Percentiles rank a stretch among this genome's conserved stretches.
These are phyloP conservation scores for Potamarius usumacintae DNA, from an alignment of 2,113 vertebrate genomes.

Conservation along the genomic window DNA sequence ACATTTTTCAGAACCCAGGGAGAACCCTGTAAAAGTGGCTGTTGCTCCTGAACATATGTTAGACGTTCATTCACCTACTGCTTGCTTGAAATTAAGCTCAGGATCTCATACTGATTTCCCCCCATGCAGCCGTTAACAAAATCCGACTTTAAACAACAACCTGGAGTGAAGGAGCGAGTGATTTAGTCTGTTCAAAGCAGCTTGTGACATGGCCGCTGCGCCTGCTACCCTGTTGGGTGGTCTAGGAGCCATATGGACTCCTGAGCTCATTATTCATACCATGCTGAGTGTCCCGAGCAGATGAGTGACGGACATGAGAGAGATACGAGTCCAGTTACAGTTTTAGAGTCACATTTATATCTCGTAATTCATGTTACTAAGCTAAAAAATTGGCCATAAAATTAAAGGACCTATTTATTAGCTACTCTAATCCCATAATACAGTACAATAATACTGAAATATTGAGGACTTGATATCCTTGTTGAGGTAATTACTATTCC, in stretches of 20 bases:
- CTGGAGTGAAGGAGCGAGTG: background rate
- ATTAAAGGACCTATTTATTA: background rate
- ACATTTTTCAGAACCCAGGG: no score
- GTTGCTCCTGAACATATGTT: background rate
- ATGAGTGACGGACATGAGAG: background rate
- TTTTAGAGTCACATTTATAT: background rate
- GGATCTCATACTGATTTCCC: background rate
- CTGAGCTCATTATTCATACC: slow-evolving; percentile 24
- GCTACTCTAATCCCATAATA: background rate
- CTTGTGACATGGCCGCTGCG: slow-evolving; percentile 40
- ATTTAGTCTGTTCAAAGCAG: slow-evolving; percentile 32
- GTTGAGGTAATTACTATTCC: background rate
- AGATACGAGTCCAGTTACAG: background rate
- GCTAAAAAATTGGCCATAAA: background rate
- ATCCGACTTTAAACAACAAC: slow-evolving; percentile 4
- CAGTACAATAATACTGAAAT: background rate
- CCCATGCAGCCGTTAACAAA: background rate
- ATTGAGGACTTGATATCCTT: background rate
- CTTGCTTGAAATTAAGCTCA: background rate
- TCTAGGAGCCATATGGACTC: background rate
- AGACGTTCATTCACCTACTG: background rate
- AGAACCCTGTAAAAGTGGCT: background rate
- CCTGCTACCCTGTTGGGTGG: slow-evolving; percentile 11
- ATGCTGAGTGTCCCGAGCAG: background rate
- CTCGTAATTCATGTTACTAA: no score